These are phyloP conservation scores for Ploceus nigricollis DNA, from an alignment of 2,113 vertebrate genomes.

Conservation along the genomic window DNA sequence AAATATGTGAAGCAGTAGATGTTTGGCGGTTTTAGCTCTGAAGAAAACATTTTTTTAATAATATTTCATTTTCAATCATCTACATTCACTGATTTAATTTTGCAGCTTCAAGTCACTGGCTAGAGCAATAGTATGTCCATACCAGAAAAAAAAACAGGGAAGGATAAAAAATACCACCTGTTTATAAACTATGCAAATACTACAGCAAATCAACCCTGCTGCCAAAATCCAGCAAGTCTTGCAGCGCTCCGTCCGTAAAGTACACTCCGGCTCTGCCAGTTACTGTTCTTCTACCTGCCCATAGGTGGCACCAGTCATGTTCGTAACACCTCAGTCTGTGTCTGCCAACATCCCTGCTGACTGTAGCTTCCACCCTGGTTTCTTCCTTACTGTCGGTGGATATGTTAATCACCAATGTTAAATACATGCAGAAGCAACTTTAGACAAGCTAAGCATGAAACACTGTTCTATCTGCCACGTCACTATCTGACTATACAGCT, in stretches of 20 bases:
- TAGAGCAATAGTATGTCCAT: neutral
- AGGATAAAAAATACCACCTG: neutral
- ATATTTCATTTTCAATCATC: neutral
- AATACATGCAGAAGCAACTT: neutral
- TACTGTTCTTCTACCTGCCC: neutral
- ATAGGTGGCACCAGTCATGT: constrained; percentile 11
- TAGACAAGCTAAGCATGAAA: neutral
- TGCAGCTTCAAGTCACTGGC: neutral
- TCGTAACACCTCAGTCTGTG: neutral
- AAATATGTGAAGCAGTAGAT: neutral
- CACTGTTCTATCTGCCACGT: neutral
- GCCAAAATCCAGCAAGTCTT: neutral
- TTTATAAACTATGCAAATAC: neutral
- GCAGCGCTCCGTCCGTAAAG: fast-evolving
- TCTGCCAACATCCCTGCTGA: neutral
- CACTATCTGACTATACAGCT: fast-evolving
- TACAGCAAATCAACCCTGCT: neutral
- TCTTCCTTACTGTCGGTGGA: neutral
- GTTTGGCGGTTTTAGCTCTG: no score
- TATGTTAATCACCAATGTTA: neutral
- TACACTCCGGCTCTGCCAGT: neutral
- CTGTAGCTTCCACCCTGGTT: neutral
- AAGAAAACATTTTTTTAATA: neutral
- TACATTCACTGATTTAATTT: neutral
- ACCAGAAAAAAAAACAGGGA: neutral